Evolutionary conservation across 1,140 invertebrate genomes (phyloP), one percentile per base, ranked within the genome.

Genomic region (Habropoda laboriosa): DNA sequence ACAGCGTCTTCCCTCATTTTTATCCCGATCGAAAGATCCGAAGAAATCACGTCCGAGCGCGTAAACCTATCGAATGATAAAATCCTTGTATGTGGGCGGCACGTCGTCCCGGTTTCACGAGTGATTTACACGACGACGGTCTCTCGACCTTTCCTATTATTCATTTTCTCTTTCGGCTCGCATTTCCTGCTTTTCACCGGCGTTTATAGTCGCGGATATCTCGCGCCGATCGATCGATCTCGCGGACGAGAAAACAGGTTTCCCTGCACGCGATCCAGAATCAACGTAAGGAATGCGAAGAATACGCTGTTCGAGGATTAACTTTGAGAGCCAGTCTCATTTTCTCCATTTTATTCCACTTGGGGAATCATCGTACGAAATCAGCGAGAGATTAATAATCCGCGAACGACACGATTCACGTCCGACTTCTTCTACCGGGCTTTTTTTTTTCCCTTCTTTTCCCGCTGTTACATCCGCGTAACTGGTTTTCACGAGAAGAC

Each of bases 131-230:
- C 45, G 27, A 57, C 53, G 49, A 60, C 21, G 66, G 66, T 84
- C 60, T 75, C 67, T 49, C 81, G 68, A 77, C 64, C 72, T 51
- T 84, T 64, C 64, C 61, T 70, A 55, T 58, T 78, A 77, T 66
- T 84, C 55, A 42, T 76, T 85, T 85, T 85, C 72, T 79, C 70
- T 58, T 72, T 70, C 35, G 16, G n/a, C 45, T 85, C 42, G 45
- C 73, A 30, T 77, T 86, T 85, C 73, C 82, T 85, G 38, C 73
- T 68, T 82, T 85, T 77, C 67, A 64, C 53, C 78, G 57, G 27
- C 24, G n/a, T n/a, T n/a, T n/a, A 30, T n/a, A 27, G 71, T 71
- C 30, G 60, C 67, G 61, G 45, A 32, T 67, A 57, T 68, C 78
- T 55, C 21, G 55, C 51, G 66, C 68, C 42, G 40, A 38, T 61